Percentiles rank a stretch among this genome's conserved stretches.
Conservation (phyloP, 2,797 vertebrate genomes). For the Protonibea diacanthus region DNA sequence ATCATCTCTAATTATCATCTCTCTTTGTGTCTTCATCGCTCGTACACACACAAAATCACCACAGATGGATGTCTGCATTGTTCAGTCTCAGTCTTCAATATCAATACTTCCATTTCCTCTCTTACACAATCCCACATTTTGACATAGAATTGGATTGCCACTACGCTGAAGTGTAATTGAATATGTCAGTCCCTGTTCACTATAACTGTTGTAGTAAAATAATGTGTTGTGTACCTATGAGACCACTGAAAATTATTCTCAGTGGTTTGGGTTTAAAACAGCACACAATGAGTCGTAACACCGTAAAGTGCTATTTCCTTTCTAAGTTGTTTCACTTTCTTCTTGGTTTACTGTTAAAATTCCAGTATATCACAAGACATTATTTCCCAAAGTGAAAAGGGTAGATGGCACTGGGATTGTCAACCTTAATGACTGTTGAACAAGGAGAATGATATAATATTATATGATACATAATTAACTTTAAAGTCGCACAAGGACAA, state of each 20-base stretch:
- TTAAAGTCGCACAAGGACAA: not conserved
- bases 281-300: not conserved
- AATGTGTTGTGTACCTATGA: slow-evolving; percentile 11
- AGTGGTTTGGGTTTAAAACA: slow-evolving; percentile 20
- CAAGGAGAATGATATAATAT: not conserved
- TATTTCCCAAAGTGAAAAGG: not conserved
- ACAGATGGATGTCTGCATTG: slow-evolving; percentile 48
- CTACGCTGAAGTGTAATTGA: slow-evolving; percentile 8
- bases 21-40: slow-evolving; percentile 40
- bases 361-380: not conserved
- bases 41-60: slow-evolving; percentile 24
- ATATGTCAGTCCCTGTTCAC: slow-evolving; percentile 39
- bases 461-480: not conserved
- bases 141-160: slow-evolving; percentile 41
- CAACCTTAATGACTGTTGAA: not conserved
- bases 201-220: slow-evolving; percentile 20
- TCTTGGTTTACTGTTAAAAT: slow-evolving; percentile 3
- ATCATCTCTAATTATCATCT: slow-evolving; percentile 44
- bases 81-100: slow-evolving; percentile 33
- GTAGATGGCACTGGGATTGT: not conserved
- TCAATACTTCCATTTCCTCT: slow-evolving; percentile 30
- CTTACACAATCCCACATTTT: slow-evolving; percentile 43
- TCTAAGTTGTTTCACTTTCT: not conserved
- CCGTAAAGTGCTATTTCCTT: not conserved
- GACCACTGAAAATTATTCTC: slow-evolving; percentile 5